Percentiles rank a stretch among this genome's conserved stretches.
phyloP scores from a whole-genome alignment of 2,888 invertebrate species.

The Nudaria mundana region DNA sequence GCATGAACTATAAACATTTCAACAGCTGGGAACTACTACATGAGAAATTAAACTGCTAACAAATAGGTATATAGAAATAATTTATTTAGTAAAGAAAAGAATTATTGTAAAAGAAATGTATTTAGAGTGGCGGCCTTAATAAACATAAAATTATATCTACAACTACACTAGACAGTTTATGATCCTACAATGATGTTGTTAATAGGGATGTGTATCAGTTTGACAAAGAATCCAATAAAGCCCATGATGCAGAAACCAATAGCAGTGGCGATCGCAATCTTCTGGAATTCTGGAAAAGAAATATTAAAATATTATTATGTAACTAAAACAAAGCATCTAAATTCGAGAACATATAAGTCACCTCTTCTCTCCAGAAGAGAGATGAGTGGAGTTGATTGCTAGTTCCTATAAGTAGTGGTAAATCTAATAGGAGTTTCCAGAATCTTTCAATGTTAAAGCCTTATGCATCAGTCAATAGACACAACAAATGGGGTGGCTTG shows the following conservation, averaged over 20 bases:
- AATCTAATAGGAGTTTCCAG: no score
- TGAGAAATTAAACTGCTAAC: no score
- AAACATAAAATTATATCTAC: conserved; percentile 54
- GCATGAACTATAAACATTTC: no score
- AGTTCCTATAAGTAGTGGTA: no score
- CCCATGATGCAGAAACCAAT: conserved; percentile 99
- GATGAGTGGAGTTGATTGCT: no score
- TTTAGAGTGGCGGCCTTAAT: conserved; percentile 66
- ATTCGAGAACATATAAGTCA: no score
- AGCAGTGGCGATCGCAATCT: conserved; percentile 99
- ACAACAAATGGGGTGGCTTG: no score
- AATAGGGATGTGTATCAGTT: conserved; percentile 99
- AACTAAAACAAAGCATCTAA: no score
- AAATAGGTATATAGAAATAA: conserved; percentile 54
- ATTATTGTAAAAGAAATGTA: conserved; percentile 43
- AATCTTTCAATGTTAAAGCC: no score
- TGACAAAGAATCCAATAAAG: conserved; percentile 99
- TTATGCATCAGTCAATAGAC: no score
- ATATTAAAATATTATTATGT: not conserved
- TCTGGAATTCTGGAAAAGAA: conserved; percentile 94
- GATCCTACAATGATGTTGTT: conserved; percentile 97
- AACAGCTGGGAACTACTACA: no score
- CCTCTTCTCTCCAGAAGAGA: no score
- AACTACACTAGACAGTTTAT: conserved; percentile 57
- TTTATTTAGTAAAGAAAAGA: conserved; percentile 63